Percentiles rank a stretch among this genome's conserved stretches.
Conservation (phyloP, 2,113 vertebrate genomes). For the Oxyura jamaicensis region DNA sequence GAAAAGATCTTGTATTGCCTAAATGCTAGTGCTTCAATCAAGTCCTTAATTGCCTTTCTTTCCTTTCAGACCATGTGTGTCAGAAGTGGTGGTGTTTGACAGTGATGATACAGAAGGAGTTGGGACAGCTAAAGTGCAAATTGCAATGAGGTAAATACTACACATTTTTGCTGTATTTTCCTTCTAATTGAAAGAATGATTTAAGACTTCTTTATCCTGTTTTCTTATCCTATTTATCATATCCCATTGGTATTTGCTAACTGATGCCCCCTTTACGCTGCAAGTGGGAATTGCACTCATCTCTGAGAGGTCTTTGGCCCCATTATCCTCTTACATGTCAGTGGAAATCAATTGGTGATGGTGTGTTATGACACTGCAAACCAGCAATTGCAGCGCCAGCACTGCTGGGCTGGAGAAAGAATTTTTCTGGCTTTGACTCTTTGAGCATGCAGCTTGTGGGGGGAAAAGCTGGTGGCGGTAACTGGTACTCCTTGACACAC, state of each 20-base stretch:
- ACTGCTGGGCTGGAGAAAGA: neutral
- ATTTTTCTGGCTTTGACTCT: neutral
- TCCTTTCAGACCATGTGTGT: slow-evolving; percentile 66
- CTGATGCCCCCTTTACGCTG: neutral
- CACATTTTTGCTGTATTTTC: neutral
- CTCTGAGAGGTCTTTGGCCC: neutral
- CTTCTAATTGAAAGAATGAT: neutral
- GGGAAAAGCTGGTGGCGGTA: neutral
- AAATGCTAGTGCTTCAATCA: neutral
- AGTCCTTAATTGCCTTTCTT: neutral
- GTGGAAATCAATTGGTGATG: neutral
- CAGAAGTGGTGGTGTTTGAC: slow-evolving; percentile 75
- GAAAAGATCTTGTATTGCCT: neutral
- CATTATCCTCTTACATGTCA: neutral
- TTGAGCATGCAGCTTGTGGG: neutral
- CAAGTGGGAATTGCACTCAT: neutral
- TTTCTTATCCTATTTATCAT: neutral
- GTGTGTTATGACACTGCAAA: neutral
- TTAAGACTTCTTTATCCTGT: neutral
- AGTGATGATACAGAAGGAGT: slow-evolving; percentile 76
- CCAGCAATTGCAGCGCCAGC: neutral
- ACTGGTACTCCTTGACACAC: neutral
- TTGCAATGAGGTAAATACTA: slow-evolving; percentile 85
- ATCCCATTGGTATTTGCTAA: neutral
- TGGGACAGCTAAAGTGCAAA: slow-evolving; percentile 86